phyloP scores from a whole-genome alignment of 1,140 invertebrate genomes.

The Helicoverpa armigera region DNA sequence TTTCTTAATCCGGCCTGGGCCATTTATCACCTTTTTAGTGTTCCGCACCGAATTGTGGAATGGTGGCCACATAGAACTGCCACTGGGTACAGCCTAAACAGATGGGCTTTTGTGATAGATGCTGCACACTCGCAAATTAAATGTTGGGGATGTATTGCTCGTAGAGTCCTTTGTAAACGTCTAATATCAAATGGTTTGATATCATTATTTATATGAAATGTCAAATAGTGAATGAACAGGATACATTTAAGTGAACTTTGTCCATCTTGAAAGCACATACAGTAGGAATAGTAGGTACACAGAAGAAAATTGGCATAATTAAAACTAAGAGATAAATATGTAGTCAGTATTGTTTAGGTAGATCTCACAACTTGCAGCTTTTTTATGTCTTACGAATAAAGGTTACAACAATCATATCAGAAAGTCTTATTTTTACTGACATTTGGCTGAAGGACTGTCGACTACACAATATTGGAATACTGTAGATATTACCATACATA shows the following conservation, averaged over 20 bases:
- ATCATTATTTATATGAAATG: too few species aligned
- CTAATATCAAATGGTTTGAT: too few species aligned
- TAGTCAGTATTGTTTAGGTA: too few species aligned
- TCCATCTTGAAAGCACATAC: too few species aligned
- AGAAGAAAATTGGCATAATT: too few species aligned
- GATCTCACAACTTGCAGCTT: too few species aligned
- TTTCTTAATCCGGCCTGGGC: constrained; percentile 15
- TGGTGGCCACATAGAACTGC: constrained; percentile 22
- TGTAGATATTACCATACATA: constrained; percentile 24
- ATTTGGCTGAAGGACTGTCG: constrained; percentile 12
- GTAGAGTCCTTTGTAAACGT: too few species aligned
- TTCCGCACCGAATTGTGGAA: constrained; percentile 29
- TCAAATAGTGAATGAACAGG: too few species aligned
- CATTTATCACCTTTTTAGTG: constrained; percentile 47
- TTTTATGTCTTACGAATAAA: too few species aligned
- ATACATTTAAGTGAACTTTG: too few species aligned
- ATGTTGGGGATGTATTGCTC: background rate
- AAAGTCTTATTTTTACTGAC: background rate
- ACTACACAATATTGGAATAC: constrained; percentile 18
- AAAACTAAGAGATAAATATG: too few species aligned
- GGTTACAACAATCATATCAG: background rate
- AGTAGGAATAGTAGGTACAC: too few species aligned
- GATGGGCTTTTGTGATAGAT: constrained; percentile 25
- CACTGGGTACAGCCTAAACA: background rate
- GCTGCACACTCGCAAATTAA: background rate